phyloP scores from a whole-genome alignment of 2,113 vertebrate species.

The Phodopus roborovskii region DNA sequence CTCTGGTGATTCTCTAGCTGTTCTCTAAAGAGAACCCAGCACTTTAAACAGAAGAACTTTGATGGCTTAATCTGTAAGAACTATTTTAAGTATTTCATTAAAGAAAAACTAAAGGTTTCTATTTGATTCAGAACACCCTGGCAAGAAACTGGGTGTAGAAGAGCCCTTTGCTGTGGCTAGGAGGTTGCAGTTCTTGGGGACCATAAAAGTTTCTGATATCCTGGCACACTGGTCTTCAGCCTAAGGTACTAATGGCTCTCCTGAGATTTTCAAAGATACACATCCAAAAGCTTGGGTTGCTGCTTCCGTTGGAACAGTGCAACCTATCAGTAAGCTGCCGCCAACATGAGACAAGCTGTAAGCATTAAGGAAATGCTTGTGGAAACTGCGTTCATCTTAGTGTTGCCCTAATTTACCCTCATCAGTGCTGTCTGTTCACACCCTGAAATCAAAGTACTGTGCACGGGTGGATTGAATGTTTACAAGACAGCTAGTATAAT shows the following conservation, averaged over 20 bases:
- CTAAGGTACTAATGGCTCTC: background rate
- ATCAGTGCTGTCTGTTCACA: background rate
- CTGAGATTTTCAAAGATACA: background rate
- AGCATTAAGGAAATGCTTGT: background rate
- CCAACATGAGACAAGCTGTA: background rate
- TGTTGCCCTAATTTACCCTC: fast-evolving
- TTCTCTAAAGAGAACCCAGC: background rate
- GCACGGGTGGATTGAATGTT: too few relatives aligned
- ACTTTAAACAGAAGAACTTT: background rate
- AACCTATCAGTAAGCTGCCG: background rate
- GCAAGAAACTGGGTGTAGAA: background rate
- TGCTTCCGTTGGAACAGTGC: background rate
- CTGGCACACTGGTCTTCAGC: background rate
- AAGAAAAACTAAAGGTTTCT: background rate
- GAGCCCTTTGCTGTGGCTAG: background rate
- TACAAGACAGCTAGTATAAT: background rate
- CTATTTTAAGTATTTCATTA: background rate
- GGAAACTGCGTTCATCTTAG: background rate
- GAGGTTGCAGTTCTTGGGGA: background rate
- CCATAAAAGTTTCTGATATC: background rate
- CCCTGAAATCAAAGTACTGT: background rate
- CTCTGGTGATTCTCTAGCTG: background rate
- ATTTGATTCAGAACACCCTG: background rate
- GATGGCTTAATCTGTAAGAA: background rate
- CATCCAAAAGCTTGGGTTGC: background rate